phyloP scores from a whole-genome alignment of 2,888 invertebrate species.

The Mythimna impura region DNA sequence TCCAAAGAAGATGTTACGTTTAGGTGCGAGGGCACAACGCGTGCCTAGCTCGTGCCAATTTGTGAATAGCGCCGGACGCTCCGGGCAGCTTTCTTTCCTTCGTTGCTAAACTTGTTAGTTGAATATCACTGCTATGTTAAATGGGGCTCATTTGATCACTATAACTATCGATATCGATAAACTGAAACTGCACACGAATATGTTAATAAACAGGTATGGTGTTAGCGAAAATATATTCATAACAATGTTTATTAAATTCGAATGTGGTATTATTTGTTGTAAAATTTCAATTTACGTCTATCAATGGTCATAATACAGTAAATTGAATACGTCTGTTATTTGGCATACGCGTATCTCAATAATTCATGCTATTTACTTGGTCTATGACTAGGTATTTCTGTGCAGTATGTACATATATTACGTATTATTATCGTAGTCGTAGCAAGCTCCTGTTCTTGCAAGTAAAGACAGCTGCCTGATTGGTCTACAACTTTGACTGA shows the following conservation, averaged over 20 bases:
- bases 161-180: conserved; percentile 78
- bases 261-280: conserved; percentile 49
- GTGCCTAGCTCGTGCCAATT: conserved; percentile 90
- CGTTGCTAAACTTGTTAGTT: conserved; percentile 88
- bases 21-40: conserved; percentile 72
- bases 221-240: conserved; percentile 45
- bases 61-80: conserved; percentile 89
- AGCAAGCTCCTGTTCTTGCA: background rate
- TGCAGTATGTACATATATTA: background rate
- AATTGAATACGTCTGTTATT: conserved; percentile 45
- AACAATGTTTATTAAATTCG: conserved; percentile 40
- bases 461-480: background rate
- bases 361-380: conserved; percentile 46
- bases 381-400: background rate
- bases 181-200: conserved; percentile 49
- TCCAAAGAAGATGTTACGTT: conserved; percentile 65
- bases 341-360: conserved; percentile 37
- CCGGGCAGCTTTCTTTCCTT: conserved; percentile 88
- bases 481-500: background rate
- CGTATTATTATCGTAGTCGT: background rate
- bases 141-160: conserved; percentile 74
- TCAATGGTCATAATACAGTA: conserved; percentile 39
- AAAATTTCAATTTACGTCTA: conserved; percentile 45
- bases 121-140: conserved; percentile 85
- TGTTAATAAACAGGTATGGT: conserved; percentile 43